phyloP scores from a whole-genome alignment of 1,140 invertebrate species.

The Metopolophium dirhodum region DNA sequence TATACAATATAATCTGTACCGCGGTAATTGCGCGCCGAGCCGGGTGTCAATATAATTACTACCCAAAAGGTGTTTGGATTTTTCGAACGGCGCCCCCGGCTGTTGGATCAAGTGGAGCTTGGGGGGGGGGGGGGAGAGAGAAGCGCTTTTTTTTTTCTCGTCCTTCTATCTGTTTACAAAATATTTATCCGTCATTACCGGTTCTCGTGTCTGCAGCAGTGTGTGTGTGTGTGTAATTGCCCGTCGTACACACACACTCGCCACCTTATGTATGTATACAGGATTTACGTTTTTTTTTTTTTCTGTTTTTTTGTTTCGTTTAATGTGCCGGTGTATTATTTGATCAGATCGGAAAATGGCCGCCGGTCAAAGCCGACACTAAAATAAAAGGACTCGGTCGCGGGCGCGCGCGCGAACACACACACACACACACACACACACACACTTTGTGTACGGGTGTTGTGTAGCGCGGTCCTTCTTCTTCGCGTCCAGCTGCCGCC shows the following conservation, averaged over 20 bases:
- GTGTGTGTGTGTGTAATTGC: neutral
- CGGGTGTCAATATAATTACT: slow-evolving; percentile 52
- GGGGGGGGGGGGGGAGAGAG: too few species aligned
- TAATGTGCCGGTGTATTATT: slow-evolving; percentile 50
- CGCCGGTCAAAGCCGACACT: slow-evolving; percentile 50
- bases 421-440: slow-evolving; percentile 33
- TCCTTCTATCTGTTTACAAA: slow-evolving; percentile 40
- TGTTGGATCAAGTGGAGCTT: slow-evolving; percentile 40
- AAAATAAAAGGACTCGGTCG: slow-evolving; percentile 49
- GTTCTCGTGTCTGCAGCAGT: neutral
- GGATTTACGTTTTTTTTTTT: neutral
- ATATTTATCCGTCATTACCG: slow-evolving; percentile 55
- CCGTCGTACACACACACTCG: neutral
- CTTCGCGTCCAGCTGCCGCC: slow-evolving; percentile 30
- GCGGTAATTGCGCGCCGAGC: slow-evolving; percentile 33
- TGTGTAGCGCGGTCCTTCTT: neutral
- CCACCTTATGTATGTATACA: neutral
- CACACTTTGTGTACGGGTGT: neutral
- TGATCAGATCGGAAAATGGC: slow-evolving; percentile 54
- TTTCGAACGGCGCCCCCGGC: slow-evolving; percentile 19
- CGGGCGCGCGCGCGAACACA: neutral
- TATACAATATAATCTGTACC: neutral
- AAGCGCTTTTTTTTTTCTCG: neutral
- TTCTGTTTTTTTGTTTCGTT: slow-evolving; percentile 6
- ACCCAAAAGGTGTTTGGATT: slow-evolving; percentile 51